Percentiles rank a stretch among this genome's conserved stretches.
Conservation (phyloP, 2,888 invertebrate species). For the Pediacus dermestoides region DNA sequence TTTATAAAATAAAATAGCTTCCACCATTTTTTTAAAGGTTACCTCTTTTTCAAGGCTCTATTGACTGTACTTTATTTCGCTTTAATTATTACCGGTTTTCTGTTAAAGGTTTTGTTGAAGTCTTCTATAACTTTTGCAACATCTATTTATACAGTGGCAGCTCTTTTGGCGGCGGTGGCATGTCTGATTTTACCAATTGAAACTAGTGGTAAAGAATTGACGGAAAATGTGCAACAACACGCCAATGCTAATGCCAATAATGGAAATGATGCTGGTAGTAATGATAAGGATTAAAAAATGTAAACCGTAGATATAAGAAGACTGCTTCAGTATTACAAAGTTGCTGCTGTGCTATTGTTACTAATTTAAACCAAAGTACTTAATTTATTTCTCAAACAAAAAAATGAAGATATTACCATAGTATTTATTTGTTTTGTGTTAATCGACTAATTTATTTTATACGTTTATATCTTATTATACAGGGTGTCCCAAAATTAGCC, state of each 20-base stretch:
- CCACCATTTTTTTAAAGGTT: neutral
- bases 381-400: no score
- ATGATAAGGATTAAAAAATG: slow-evolving; percentile 10
- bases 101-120: slow-evolving; percentile 66
- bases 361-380: slow-evolving; percentile 26
- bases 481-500: no score
- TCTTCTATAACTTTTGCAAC: slow-evolving; percentile 70
- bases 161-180: slow-evolving; percentile 70
- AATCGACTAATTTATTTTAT: no score
- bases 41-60: slow-evolving; percentile 1
- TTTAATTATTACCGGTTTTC: slow-evolving; percentile 10
- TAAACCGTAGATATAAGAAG: slow-evolving; percentile 13
- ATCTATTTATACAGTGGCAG: slow-evolving; percentile 73
- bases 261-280: slow-evolving; percentile 8
- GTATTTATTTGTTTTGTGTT: no score
- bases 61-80: neutral
- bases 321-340: slow-evolving; percentile 21
- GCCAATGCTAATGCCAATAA: slow-evolving; percentile 20
- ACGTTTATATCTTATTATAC: no score
- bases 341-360: slow-evolving; percentile 18
- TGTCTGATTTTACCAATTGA: slow-evolving; percentile 82
- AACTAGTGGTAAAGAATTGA: slow-evolving; percentile 71
- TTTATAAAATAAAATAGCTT: no score
- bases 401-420: no score
- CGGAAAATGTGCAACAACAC: slow-evolving; percentile 52